Conservation (phyloP, 1,140 invertebrate genomes). For the Periplaneta americana region DNA sequence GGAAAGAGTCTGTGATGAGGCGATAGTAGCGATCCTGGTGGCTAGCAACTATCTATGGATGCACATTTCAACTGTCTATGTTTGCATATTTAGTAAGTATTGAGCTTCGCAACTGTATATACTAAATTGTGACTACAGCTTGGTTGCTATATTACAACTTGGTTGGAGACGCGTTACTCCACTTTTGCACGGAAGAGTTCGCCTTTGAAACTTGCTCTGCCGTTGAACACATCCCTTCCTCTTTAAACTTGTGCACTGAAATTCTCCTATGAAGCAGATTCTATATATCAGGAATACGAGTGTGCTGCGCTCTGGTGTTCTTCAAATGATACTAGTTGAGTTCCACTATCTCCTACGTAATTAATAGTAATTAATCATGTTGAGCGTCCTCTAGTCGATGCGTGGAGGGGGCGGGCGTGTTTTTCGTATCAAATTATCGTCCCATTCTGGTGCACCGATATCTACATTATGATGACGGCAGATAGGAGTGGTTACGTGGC, state of each 20-base stretch:
- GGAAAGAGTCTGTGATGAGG: no score
- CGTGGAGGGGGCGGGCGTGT: neutral
- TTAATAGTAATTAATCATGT: neutral
- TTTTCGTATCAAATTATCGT: neutral
- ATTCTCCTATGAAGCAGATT: neutral
- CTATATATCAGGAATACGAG: neutral
- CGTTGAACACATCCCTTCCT: neutral
- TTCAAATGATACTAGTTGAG: neutral
- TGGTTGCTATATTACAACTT: no score
- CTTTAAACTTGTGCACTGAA: neutral
- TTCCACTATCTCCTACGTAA: neutral
- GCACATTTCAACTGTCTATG: no score
- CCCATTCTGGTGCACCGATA: neutral
- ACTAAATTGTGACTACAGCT: no score
- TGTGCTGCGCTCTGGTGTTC: neutral
- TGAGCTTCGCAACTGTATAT: no score
- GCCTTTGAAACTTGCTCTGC: neutral
- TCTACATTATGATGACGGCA: neutral
- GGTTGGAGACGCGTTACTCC: neutral
- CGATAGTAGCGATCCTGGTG: no score
- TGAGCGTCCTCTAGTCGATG: neutral
- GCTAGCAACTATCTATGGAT: no score
- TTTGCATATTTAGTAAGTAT: no score
- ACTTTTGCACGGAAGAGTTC: neutral
- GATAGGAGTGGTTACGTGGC: neutral